These are phyloP conservation scores for Sycobia sp. DNA, from an alignment of 1,140 invertebrate species.

Conservation along the genomic window DNA sequence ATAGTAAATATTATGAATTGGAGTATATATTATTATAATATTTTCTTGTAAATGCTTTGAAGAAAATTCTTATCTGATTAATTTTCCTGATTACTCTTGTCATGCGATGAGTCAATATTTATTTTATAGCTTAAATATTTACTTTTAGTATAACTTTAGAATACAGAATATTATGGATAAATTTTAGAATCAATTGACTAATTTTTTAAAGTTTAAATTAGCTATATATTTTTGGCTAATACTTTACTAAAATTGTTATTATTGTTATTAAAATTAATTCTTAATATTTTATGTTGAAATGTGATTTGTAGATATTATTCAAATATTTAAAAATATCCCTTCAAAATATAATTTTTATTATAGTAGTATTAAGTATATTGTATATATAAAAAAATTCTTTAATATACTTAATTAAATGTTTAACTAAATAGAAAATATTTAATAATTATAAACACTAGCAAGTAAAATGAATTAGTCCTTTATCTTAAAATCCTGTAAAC, in stretches of 20 bases:
- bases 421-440: too few relatives aligned
- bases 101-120: constrained; percentile 3
- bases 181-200: too few relatives aligned
- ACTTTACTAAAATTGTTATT: background rate
- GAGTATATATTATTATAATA: background rate
- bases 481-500: too few relatives aligned
- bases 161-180: too few relatives aligned
- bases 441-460: too few relatives aligned
- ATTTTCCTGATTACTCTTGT: constrained; percentile 3
- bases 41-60: background rate
- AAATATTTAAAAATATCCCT: background rate
- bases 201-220: too few relatives aligned
- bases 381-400: too few relatives aligned
- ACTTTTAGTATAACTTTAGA: too few relatives aligned
- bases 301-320: background rate
- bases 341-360: background rate
- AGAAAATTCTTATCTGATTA: background rate
- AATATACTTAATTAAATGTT: too few relatives aligned
- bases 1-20: background rate
- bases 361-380: background rate
- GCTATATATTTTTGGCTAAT: background rate
- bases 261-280: background rate
- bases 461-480: too few relatives aligned
- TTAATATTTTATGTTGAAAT: background rate
- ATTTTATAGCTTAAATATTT: constrained; percentile 2